Evolutionary conservation across 2,113 vertebrate species (phyloP), one percentile per base, ranked within the genome.

Genomic region (Notarius lentiginosus): DNA sequence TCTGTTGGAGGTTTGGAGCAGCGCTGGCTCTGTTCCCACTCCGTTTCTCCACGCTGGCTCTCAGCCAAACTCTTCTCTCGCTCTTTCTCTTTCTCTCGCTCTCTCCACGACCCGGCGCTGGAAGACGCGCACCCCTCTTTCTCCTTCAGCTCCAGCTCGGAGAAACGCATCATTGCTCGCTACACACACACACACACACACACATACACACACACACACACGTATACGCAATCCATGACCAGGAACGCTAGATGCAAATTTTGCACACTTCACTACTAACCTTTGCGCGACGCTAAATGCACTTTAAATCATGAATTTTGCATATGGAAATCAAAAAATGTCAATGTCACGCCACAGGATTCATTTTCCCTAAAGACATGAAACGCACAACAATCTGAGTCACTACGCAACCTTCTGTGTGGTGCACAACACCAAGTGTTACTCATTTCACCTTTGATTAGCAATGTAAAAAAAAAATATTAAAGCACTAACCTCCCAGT

Each of bases 151-250:
- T 99, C 98, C 94, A 99, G 96, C 95, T 99, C 97, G 84, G 97
- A 98, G 96, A 98, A 98, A 89, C 96, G 97, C 95, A 97, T 97
- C 97, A 98, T 99, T 90, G 97, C 96, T 91, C 96, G 96, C 97
- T 98, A 96, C 73, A 82, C 89, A 88, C 84, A 88, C 86, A 87
- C 85, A 95, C 92, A 90, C 93, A 93, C 91, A 92, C 93, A 93
- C 92, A 91, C 91, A 91, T 53, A 86, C 75, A 80, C 81, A 86
- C 91, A 95, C 93, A 91, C 93, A 93, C 92, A 91, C 91, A 91
- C 61, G 90, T 91, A 91, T 61, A 85, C 79, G 56, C 77, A 84
- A 83, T 70, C 87, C 65, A 58, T 65, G 61, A 83, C 72, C 85
- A 63, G 30, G 70, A 86, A 68, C 83, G 63, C 73, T 82, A 83